Evolutionary conservation across 2,888 invertebrate genomes (phyloP), one percentile per base, ranked within the genome.

Genomic region (Drosophila anomelani): DNA sequence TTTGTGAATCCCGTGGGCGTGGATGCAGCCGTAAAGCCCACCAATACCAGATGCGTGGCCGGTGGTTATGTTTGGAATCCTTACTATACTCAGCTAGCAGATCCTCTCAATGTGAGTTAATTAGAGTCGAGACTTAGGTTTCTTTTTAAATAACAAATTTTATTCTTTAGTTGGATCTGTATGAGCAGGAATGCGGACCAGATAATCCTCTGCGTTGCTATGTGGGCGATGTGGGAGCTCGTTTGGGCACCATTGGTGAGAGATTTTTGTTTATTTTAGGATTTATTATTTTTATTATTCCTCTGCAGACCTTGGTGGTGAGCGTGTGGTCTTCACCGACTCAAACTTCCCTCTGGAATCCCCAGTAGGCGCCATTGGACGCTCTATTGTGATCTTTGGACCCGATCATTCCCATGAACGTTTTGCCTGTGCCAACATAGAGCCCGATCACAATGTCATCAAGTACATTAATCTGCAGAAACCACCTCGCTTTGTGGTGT

Each of bases 41-140:
- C 96, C 70, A 93, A 93, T 77, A 96, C 97, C 0, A 94, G 98
- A 78, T 98, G 98, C 91, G 97, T 97, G 10, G 98, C 98, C 2
- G 97, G 96, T 29, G 98, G 98, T 9, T 98, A 97, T 90, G 94
- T 96, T 13, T 98, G 97, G 97, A 98, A 98, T 94, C 98, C 98
- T 0, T 96, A 95, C 93, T 97, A 96, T 89, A 97, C 97, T 1
- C 97, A 98, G 92, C 93, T 98, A 1, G 97, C 97, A 0, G 97
- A 97, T 93, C 97, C 97, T 0, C 93, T 97, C 44, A 97, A 97
- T 92, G 97, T 97, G 92, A 94, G 94, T 77, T 29, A 0, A 7
- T 8, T 0, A 15, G 2, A n/a, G 7, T 17, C 10, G 3, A 12
- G 3, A 13, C 13, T 4, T 3, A 12, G 0, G 6, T 4, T 23